Base-by-base conservation (phyloP, 2,113 vertebrate species). In the Solea solea region DNA sequence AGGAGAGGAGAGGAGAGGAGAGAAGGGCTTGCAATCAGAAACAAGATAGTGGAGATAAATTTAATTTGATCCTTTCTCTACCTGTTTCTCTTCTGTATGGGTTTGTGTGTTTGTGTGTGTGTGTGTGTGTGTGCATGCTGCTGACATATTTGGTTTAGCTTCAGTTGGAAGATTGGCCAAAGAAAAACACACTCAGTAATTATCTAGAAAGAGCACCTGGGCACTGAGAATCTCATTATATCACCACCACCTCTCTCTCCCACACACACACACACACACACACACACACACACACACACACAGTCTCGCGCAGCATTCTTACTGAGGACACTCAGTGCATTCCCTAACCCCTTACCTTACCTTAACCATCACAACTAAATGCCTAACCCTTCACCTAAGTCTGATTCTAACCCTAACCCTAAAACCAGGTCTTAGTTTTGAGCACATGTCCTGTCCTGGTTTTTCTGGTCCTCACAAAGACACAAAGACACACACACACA, bases 151-250 rank as follows among this genome's bases (percentile, higher is more conserved):
- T 64, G 59, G 59, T 82, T 64, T 78, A 83, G 89, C 76, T 69
- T 80, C 82, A 80, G 83, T 64, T 83, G 16, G 50, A 68, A 86
- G 80, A 78, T 60, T 76, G 71, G 76, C 75, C 70, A 76, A 52
- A 84, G 76, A 71, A 82, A 86, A 87, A 81, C 78, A 81, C 80
- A 64, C 77, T 77, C 63, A 54, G 78, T 89, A 86, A 90, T 90
- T 89, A 91, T 87, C 84, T 83, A 84, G 81, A 78, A 86, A 79
- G 78, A 89, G 79, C 86, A 89, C 84, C 87, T 91, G 87, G 76
- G 84, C 80, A 78, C 85, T 25, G 73, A 54, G 77, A 88, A 76
- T 82, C 78, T 88, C 84, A 85, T 88, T 86, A 83, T 86, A 68
- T 70, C 78, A 69, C 42, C 84, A 78, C 42, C 50, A 65, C 2